Percentiles rank a stretch among this genome's conserved stretches.
These are phyloP conservation scores for Corythornis madagascariensis DNA, from an alignment of 2,113 vertebrate species.

Conservation along the genomic window DNA sequence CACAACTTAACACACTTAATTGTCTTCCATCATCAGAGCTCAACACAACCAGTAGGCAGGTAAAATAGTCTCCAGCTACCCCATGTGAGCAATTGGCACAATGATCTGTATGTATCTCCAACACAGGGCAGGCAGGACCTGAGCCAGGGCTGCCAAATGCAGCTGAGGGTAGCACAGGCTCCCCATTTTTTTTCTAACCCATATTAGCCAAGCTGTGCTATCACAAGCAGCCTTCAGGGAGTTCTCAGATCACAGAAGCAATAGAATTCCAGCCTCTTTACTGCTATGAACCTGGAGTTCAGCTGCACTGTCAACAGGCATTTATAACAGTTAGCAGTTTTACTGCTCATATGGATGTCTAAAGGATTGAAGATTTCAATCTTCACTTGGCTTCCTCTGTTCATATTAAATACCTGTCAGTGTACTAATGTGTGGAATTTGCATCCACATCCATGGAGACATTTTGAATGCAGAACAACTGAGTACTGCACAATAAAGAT, in stretches of 20 bases:
- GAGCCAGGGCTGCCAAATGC: background rate
- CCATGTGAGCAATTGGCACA: rapidly evolving
- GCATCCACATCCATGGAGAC: background rate
- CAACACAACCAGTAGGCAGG: background rate
- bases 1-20: background rate
- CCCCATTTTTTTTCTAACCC: background rate
- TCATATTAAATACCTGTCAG: conserved; percentile 8
- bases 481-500: background rate
- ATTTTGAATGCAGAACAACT: background rate
- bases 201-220: background rate
- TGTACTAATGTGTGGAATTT: background rate
- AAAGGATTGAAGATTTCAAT: background rate
- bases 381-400: background rate
- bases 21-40: background rate
- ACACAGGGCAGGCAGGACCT: background rate
- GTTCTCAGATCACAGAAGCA: background rate
- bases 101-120: too few relatives aligned
- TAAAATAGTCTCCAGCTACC: background rate
- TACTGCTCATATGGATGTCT: background rate
- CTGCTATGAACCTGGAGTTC: background rate
- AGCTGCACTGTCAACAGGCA: conserved; percentile 3
- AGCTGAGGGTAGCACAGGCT: background rate
- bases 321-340: background rate
- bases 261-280: background rate
- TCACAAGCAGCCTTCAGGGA: background rate